phyloP scores from a whole-genome alignment of 2,888 invertebrate species.

The Drosophila nr. perissopoda region DNA sequence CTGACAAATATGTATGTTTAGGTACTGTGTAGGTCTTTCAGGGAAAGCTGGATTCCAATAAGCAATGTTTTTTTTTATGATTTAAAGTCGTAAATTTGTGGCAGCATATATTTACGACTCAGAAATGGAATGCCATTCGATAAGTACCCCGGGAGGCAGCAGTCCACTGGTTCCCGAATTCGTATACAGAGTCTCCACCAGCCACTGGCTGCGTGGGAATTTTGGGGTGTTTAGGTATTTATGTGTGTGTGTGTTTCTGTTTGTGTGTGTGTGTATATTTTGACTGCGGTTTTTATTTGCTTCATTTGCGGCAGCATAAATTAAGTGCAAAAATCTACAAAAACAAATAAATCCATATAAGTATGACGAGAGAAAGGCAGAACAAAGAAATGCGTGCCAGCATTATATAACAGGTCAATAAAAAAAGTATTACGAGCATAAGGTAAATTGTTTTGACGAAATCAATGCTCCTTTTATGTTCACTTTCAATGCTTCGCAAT shows the following conservation, averaged over 20 bases:
- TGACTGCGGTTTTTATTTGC: constrained; percentile 66
- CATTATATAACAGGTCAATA: constrained; percentile 63
- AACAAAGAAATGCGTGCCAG: constrained; percentile 51
- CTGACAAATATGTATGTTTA: constrained; percentile 5
- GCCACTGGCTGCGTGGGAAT: neutral
- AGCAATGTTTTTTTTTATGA: constrained; percentile 71
- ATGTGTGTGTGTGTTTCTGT: neutral
- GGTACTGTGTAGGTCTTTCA: constrained; percentile 13
- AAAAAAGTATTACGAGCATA: constrained; percentile 66
- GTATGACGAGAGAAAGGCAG: constrained; percentile 14
- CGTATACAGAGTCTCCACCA: neutral
- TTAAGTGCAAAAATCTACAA: constrained; percentile 71
- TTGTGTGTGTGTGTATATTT: constrained; percentile 7
- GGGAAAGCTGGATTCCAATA: constrained; percentile 56
- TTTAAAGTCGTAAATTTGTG: constrained; percentile 76
- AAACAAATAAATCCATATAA: constrained; percentile 51
- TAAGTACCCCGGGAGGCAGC: constrained; percentile 49
- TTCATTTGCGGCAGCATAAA: constrained; percentile 76
- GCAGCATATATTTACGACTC: constrained; percentile 75
- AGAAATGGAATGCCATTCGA: constrained; percentile 66
- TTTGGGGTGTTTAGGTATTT: neutral
- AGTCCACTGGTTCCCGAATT: constrained; percentile 22
- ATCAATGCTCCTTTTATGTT: constrained; percentile 59
- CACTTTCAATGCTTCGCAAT: constrained; percentile 44
- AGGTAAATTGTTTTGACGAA: constrained; percentile 60